These are phyloP conservation scores for Karalla daura DNA, from an alignment of 2,797 vertebrate genomes.

Conservation along the genomic window DNA sequence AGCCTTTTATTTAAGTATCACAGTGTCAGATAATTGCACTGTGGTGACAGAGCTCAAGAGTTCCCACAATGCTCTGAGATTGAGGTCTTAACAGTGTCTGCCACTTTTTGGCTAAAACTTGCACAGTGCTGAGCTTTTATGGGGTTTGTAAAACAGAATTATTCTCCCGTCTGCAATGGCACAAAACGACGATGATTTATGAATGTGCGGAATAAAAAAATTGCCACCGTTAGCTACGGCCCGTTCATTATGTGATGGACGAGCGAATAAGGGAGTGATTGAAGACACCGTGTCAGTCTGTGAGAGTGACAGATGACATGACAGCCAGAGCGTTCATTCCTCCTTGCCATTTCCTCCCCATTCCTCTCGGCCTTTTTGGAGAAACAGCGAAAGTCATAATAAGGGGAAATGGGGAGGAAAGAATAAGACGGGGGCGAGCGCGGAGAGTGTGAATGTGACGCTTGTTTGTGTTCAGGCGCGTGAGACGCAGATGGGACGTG, in stretches of 20 bases:
- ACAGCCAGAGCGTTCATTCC: constrained; percentile 28
- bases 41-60: background rate
- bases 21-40: background rate
- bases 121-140: background rate
- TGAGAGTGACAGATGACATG: constrained; percentile 21
- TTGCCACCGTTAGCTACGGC: no score
- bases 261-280: background rate
- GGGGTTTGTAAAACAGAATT: background rate
- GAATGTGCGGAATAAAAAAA: background rate
- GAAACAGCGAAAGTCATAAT: constrained; percentile 5
- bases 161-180: background rate
- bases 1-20: background rate
- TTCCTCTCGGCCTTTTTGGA: constrained; percentile 44
- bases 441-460: constrained; percentile 8
- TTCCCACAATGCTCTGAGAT: background rate
- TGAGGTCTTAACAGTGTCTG: background rate
- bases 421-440: constrained; percentile 10
- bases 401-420: background rate
- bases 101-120: background rate
- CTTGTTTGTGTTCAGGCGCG: constrained; percentile 43
- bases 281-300: background rate
- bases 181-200: background rate
- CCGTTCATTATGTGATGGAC: background rate
- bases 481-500: constrained; percentile 1
- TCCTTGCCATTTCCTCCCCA: constrained; percentile 11